phyloP scores from a whole-genome alignment of 2,888 invertebrate species.

The Drosophila melanosoma region DNA sequence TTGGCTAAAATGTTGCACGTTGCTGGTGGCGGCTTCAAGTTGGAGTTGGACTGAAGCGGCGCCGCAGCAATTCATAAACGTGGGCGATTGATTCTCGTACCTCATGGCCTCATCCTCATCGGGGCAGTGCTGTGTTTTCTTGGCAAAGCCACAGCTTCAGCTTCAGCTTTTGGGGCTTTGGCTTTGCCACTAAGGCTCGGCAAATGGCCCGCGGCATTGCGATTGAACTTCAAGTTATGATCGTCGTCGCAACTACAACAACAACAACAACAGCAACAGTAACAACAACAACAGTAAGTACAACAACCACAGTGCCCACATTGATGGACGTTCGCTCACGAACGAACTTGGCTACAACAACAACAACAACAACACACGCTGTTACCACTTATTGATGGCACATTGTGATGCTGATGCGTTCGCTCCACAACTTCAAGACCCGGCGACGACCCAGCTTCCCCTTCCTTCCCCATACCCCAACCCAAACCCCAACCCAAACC shows the following conservation, averaged over 20 bases:
- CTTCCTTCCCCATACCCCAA: background rate
- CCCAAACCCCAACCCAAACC: background rate
- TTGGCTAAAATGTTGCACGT: constrained; percentile 80
- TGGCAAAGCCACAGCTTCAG: constrained; percentile 62
- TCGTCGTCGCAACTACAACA: constrained; percentile 68
- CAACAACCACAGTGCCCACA: constrained; percentile 65
- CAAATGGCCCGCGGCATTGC: constrained; percentile 84
- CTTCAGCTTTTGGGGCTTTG: constrained; percentile 73
- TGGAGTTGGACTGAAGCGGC: constrained; percentile 65
- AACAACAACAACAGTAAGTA: constrained; percentile 4
- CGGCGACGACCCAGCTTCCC: constrained; percentile 59
- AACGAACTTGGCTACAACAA: constrained; percentile 69
- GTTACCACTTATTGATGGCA: constrained; percentile 80
- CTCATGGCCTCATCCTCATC: constrained; percentile 72
- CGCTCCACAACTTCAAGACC: constrained; percentile 53
- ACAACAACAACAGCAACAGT: constrained; percentile 23
- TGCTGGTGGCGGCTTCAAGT: constrained; percentile 58
- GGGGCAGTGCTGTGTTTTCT: constrained; percentile 40
- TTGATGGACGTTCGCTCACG: constrained; percentile 84
- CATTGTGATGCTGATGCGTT: constrained; percentile 78
- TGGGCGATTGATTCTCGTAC: constrained; percentile 84
- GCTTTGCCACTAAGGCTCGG: constrained; percentile 83
- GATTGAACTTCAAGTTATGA: constrained; percentile 85
- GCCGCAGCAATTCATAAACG: constrained; percentile 83
- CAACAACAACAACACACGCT: constrained; percentile 71